Evolutionary conservation across 2,113 vertebrate species (phyloP).

Genomic region (Actenoides lindsayi): DNA sequence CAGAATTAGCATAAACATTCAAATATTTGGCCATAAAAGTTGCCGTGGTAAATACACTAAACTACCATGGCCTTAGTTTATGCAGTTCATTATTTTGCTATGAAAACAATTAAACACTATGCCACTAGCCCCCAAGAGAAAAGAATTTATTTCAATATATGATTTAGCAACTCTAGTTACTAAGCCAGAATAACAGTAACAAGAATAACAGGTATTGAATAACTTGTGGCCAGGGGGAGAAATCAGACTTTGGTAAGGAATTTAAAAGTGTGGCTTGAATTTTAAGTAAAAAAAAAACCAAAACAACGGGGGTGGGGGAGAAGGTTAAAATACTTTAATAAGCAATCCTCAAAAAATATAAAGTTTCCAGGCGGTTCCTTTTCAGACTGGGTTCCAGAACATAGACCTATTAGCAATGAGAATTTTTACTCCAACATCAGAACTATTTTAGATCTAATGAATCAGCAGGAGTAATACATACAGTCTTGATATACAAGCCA

Average conservation of each 20-base stretch:
- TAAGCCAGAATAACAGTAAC: not conserved
- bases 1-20: not conserved
- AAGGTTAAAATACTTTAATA: not conserved
- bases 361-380: not conserved
- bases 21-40: not conserved
- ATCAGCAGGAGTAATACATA: conserved; percentile 14
- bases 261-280: not conserved
- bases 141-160: not conserved
- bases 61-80: not conserved
- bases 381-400: not conserved
- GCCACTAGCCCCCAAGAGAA: not conserved
- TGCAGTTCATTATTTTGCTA: not conserved
- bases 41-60: not conserved
- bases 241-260: not conserved
- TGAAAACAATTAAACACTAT: not conserved
- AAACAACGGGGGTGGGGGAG: not conserved
- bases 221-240: not conserved
- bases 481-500: not conserved
- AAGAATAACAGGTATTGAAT: not conserved
- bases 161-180: not conserved
- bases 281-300: not conserved
- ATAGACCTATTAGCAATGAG: not conserved
- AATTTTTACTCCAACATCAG: not conserved
- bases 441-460: not conserved
- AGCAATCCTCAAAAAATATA: not conserved